These are phyloP conservation scores for Pachypeltis micranthus DNA, from an alignment of 1,140 invertebrate genomes.

Conservation along the genomic window DNA sequence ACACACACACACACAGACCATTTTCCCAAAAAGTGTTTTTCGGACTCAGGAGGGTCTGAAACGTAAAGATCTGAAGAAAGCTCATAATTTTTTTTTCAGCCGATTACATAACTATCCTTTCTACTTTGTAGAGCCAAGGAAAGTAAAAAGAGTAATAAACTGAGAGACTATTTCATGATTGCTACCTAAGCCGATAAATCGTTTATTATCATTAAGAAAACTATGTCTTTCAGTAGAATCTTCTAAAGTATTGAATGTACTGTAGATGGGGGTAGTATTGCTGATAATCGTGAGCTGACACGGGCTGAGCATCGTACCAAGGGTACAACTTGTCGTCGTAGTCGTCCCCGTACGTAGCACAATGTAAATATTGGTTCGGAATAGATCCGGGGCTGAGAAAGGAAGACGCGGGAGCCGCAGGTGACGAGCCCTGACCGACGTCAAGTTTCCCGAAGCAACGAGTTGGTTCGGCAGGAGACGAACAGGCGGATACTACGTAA, in stretches of 20 bases:
- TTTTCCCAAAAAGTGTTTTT: too few species aligned
- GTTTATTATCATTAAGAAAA: too few species aligned
- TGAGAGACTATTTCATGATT: too few species aligned
- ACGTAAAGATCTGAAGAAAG: too few species aligned
- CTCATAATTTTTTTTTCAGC: too few species aligned
- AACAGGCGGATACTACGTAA: not conserved
- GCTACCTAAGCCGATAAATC: too few species aligned
- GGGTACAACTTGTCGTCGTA: not conserved
- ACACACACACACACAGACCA: too few species aligned
- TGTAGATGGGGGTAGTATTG: not conserved
- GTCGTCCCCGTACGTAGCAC: not conserved
- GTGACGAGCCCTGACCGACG: not conserved
- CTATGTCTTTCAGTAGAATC: too few species aligned
- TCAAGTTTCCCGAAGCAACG: not conserved
- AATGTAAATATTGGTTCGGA: not conserved
- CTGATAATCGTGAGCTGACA: not conserved
- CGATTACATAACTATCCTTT: too few species aligned
- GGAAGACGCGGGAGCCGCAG: not conserved
- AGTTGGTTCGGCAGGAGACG: not conserved
- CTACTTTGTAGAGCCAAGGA: too few species aligned
- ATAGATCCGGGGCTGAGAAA: not conserved
- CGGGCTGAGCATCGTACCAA: not conserved
- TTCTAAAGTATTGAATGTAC: constrained; percentile 7
- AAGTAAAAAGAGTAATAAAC: too few species aligned
- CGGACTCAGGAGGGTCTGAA: too few species aligned